phyloP scores from a whole-genome alignment of 2,888 invertebrate species.

The Mythimna ferrago region DNA sequence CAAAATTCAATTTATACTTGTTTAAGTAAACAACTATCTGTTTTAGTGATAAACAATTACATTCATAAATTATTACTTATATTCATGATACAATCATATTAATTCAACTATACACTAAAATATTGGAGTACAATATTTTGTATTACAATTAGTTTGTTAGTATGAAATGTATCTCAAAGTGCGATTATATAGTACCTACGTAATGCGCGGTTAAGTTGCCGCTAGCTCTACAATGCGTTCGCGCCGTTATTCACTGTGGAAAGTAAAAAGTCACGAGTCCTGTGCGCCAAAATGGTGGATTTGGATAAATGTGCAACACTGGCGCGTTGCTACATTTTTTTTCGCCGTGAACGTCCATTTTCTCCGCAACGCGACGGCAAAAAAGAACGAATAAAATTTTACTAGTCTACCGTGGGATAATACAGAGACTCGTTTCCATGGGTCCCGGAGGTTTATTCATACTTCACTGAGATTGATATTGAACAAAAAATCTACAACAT shows the following conservation, averaged over 20 bases:
- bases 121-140: neutral
- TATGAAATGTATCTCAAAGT: neutral
- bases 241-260: constrained; percentile 55
- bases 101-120: neutral
- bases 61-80: neutral
- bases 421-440: constrained; percentile 31
- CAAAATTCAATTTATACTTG: neutral
- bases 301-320: constrained; percentile 64
- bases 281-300: constrained; percentile 45
- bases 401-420: constrained; percentile 44
- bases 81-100: neutral
- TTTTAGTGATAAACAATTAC: neutral
- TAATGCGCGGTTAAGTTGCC: constrained; percentile 41
- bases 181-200: constrained; percentile 7
- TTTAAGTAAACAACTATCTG: neutral
- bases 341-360: constrained; percentile 54
- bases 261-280: constrained; percentile 55
- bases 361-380: constrained; percentile 37
- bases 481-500: constrained; percentile 44
- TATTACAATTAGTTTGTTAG: neutral
- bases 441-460: constrained; percentile 44
- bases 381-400: constrained; percentile 55
- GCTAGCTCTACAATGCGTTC: constrained; percentile 38
- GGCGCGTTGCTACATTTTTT: constrained; percentile 45
- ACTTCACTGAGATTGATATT: constrained; percentile 52